These are phyloP conservation scores for Polietes domitor DNA, from an alignment of 2,888 invertebrate species.

Conservation along the genomic window DNA sequence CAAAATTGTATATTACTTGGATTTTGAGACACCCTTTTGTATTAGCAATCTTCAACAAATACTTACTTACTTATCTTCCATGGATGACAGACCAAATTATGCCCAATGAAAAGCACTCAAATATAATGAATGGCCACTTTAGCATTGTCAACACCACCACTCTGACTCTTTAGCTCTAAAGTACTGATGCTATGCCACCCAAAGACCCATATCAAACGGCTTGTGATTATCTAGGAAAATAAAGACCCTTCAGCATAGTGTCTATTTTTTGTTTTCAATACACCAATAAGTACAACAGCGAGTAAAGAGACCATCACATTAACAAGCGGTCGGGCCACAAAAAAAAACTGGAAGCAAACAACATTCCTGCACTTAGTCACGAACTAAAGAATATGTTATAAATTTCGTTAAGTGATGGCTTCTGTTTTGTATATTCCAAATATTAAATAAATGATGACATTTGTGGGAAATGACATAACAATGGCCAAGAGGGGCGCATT, in stretches of 20 bases:
- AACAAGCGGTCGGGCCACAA: too few species aligned
- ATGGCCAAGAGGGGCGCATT: neutral
- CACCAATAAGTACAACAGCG: too few species aligned
- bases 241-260: neutral
- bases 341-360: neutral
- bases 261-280: too few species aligned
- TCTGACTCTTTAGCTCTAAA: neutral
- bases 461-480: neutral
- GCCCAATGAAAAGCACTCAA: neutral
- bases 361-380: neutral
- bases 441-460: constrained; percentile 11
- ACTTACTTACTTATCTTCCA: neutral
- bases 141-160: neutral
- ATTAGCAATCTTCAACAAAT: neutral
- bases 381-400: neutral
- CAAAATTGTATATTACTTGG: too few species aligned
- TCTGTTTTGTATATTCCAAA: neutral
- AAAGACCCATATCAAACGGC: neutral
- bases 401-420: neutral
- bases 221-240: neutral
- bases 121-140: constrained; percentile 27
- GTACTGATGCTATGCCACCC: neutral
- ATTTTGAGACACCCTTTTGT: neutral
- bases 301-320: too few species aligned
- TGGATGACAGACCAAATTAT: neutral